Evolutionary conservation across 2,113 vertebrate genomes (phyloP).

Genomic region (Brachirus orientalis): DNA sequence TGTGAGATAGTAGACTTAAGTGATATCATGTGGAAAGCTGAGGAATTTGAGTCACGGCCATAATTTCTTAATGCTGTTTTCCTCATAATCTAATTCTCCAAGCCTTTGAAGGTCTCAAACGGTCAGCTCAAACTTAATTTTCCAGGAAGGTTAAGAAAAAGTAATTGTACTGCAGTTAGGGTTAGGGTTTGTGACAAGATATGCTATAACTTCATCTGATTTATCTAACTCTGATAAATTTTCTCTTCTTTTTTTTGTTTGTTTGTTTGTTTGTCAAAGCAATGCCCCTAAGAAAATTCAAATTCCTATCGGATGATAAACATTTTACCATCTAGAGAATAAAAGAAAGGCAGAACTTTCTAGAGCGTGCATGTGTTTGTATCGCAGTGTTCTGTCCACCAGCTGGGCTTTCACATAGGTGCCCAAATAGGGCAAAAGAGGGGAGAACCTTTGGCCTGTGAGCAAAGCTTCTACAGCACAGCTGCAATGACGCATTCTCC

Average conservation of each 20-base stretch:
- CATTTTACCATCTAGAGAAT: not conserved
- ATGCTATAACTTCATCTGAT: not conserved
- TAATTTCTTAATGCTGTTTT: conserved; percentile 85
- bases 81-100: conserved; percentile 81
- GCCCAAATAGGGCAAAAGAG: conserved; percentile 62
- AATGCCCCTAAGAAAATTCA: not conserved
- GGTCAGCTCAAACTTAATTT: conserved; percentile 83
- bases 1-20: conserved; percentile 77
- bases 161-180: conserved; percentile 47
- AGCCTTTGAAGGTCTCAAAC: conserved; percentile 81
- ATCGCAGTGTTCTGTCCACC: too few relatives aligned
- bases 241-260: too few relatives aligned
- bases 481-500: conserved; percentile 81
- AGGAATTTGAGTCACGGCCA: conserved; percentile 80
- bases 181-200: conserved; percentile 1
- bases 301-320: not conserved
- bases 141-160: conserved; percentile 70
- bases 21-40: conserved; percentile 83
- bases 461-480: conserved; percentile 74
- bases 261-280: conserved; percentile 24
- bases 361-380: conserved; percentile 20
- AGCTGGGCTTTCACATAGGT: conserved; percentile 67
- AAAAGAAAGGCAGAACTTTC: conserved; percentile 8
- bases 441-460: conserved; percentile 76
- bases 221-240: conserved; percentile 3